These are phyloP conservation scores for Zaprionus taronus DNA, from an alignment of 1,140 invertebrate species.

Conservation along the genomic window DNA sequence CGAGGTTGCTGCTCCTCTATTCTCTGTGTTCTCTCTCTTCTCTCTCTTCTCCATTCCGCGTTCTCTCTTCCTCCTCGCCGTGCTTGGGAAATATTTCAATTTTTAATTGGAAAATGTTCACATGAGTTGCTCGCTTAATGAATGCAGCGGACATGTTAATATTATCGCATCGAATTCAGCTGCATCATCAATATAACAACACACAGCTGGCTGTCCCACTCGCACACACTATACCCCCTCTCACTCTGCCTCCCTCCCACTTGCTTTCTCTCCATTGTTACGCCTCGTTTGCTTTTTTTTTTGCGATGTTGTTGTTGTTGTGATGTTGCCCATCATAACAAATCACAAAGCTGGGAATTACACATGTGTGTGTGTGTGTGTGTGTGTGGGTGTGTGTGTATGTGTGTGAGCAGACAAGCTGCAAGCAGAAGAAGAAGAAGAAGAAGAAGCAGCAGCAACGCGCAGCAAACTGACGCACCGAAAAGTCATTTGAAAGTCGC, in stretches of 20 bases:
- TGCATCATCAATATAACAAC: constrained; percentile 52
- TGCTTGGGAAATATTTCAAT: constrained; percentile 75
- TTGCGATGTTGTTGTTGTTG: constrained; percentile 27
- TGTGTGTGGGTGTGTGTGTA: constrained; percentile 8
- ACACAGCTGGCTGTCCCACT: not conserved
- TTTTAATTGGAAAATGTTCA: constrained; percentile 83
- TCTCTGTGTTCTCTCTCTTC: constrained; percentile 6
- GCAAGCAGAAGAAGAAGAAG: not conserved
- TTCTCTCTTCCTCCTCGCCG: constrained; percentile 32
- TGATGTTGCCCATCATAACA: constrained; percentile 37
- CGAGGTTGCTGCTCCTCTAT: no score
- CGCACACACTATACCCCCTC: not conserved
- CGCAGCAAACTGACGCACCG: constrained; percentile 27
- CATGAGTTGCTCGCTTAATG: constrained; percentile 78
- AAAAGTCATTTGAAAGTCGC: constrained; percentile 56
- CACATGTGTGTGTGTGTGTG: constrained; percentile 1
- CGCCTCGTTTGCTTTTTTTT: not conserved
- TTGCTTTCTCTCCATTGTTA: not conserved
- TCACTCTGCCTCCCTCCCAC: not conserved
- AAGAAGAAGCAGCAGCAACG: constrained; percentile 17
- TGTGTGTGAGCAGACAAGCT: not conserved
- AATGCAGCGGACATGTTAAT: constrained; percentile 69
- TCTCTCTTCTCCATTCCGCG: constrained; percentile 4
- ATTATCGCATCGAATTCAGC: constrained; percentile 50
- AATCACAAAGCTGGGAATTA: constrained; percentile 27